Conservation (phyloP, 1,140 invertebrate species). For the Pararge aegeria region DNA sequence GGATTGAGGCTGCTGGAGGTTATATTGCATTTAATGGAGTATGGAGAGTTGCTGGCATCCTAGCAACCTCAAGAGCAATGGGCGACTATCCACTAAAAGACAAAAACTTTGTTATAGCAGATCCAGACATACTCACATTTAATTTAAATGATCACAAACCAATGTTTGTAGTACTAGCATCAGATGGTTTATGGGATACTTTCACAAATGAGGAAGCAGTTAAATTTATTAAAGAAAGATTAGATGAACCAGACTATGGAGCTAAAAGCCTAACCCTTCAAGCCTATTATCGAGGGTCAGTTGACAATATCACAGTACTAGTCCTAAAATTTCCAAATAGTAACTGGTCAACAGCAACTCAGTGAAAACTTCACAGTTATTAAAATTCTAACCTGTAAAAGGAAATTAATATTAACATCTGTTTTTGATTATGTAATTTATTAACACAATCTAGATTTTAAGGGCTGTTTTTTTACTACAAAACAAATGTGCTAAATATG, state of each 20-base stretch:
- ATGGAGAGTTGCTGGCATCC: conserved; percentile 96
- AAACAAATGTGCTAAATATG: conserved; percentile 7
- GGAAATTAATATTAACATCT: background rate
- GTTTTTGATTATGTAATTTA: conserved; percentile 3
- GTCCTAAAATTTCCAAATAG: conserved; percentile 91
- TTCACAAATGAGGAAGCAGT: conserved; percentile 97
- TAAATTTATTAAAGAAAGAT: conserved; percentile 89
- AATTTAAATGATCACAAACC: conserved; percentile 92
- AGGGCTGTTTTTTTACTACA: conserved; percentile 8
- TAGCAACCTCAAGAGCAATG: conserved; percentile 96
- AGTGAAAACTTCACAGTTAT: background rate
- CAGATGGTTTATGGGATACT: conserved; percentile 98
- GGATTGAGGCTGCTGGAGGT: conserved; percentile 95
- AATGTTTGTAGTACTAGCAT: conserved; percentile 94
- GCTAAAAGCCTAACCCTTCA: conserved; percentile 94
- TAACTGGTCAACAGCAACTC: conserved; percentile 43
- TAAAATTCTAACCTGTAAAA: background rate
- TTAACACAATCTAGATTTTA: background rate
- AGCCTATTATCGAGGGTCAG: conserved; percentile 94
- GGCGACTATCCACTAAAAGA: conserved; percentile 98
- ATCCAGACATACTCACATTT: conserved; percentile 97
- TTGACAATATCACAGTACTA: conserved; percentile 97
- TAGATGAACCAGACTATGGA: conserved; percentile 92
- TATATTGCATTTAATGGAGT: conserved; percentile 97
- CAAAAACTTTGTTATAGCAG: conserved; percentile 94